Conservation (phyloP, 2,888 invertebrate genomes). For the Cryptosula pallasiana region DNA sequence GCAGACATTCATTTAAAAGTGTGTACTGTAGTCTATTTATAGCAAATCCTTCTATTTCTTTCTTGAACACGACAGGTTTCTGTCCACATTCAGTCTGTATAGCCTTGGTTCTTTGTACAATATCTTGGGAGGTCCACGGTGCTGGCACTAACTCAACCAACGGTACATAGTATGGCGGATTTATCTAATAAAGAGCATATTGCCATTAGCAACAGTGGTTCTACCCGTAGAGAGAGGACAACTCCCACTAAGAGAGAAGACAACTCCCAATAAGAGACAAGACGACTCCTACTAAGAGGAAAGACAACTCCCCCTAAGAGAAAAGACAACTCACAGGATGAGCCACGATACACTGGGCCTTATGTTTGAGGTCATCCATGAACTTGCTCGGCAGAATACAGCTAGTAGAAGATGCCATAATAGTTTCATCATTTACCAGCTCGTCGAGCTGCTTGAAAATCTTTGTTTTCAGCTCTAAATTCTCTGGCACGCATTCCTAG, state of each 20-base stretch:
- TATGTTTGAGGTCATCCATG: constrained; percentile 72
- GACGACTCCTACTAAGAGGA: too few species aligned
- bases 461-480: constrained; percentile 73
- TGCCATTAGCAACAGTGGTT: too few species aligned
- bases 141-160: constrained; percentile 90
- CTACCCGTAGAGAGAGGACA: too few species aligned
- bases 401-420: constrained; percentile 88
- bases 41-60: constrained; percentile 86
- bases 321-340: constrained; percentile 65
- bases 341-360: constrained; percentile 58
- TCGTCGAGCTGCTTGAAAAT: constrained; percentile 74
- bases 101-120: constrained; percentile 67
- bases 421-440: constrained; percentile 35
- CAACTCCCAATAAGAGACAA: too few species aligned
- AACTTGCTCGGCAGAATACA: constrained; percentile 84
- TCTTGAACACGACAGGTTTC: constrained; percentile 76
- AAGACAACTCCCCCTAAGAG: too few species aligned
- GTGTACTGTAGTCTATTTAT: constrained; percentile 93
- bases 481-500: constrained; percentile 92
- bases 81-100: constrained; percentile 86
- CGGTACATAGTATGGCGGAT: constrained; percentile 93
- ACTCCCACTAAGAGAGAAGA: too few species aligned
- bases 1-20: constrained; percentile 85
- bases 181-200: constrained; percentile 59
- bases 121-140: constrained; percentile 79